These are phyloP conservation scores for Lipotes vexillifer DNA, from an alignment of 2,113 vertebrate species.

Conservation along the genomic window DNA sequence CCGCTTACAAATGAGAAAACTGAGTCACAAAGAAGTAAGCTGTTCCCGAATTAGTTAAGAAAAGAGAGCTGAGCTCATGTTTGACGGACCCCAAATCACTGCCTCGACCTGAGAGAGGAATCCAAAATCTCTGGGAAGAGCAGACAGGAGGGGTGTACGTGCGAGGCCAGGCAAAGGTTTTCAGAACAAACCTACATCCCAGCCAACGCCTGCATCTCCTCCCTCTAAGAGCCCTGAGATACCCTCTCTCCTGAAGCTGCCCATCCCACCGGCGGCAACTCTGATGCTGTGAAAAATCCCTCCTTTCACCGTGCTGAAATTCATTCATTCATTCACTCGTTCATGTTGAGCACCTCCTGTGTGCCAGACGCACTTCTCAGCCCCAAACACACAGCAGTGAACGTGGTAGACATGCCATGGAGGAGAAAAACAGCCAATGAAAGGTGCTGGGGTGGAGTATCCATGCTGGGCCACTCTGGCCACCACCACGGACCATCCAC, in stretches of 20 bases:
- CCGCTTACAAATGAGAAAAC: not conserved
- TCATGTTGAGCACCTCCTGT: not conserved
- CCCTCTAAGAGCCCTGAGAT: not conserved
- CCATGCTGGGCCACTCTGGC: not conserved
- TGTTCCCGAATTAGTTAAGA: not conserved
- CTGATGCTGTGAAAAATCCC: not conserved
- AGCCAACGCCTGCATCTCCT: not conserved
- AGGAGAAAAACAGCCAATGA: not conserved
- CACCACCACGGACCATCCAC: not conserved
- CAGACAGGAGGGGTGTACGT: not conserved
- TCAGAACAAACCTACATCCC: not conserved
- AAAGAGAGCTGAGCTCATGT: not conserved
- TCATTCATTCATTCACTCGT: not conserved
- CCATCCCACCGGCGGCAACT: too few species aligned
- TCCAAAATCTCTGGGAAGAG: not conserved
- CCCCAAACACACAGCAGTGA: not conserved
- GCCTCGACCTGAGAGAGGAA: not conserved
- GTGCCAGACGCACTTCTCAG: not conserved
- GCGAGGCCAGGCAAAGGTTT: not conserved
- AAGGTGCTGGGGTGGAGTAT: rapidly evolving
- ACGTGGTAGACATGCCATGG: rapidly evolving
- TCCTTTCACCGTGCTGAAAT: not conserved
- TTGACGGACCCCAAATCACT: not conserved
- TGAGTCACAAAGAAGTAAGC: not conserved
- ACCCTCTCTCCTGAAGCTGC: too few species aligned